Base-by-base conservation (phyloP, 2,113 vertebrate genomes). In the Pyxicephalus adspersus region DNA sequence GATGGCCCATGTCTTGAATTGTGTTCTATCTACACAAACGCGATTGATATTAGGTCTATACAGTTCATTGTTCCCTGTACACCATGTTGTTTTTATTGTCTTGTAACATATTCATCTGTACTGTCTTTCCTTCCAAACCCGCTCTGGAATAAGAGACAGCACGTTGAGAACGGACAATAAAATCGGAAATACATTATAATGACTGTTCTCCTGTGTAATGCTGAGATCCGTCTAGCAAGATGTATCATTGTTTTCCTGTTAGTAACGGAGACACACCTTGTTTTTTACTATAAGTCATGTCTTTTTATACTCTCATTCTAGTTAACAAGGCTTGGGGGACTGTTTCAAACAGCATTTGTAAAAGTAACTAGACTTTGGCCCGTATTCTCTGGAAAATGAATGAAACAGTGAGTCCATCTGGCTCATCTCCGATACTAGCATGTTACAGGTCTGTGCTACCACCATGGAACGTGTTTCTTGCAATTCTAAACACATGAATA, bases 281-380 rank as follows among this genome's bases (percentile, higher is more conserved):
- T 64, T 65, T 77, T 77, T 65, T 65, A 45, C 57, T 65, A 16
- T 65, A 31, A 64, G 60, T 19, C 26, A 19, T 29, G 34, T 63
- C 23, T 63, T 61, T 76, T 38, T 76, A 38, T 51, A 25, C 23
- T 76, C 34, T 50, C 50, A 80, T 63, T 58, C 18, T 26, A 57
- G 8, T 57, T 70, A 70, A 80, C 77, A 80, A 80, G 77, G 17
- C 77, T 50, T 61, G 54, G 26, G 65, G 77, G 45, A 18, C 16
- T 6, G 0, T 29, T 63, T 58, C 20, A 23, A 76, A 45, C 60
- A 60, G 28, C 3, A 11, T 15, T 29, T 51, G 34, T 67, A 57
- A 57, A 58, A 67, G 18, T 25, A 50, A 58, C 26, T 65, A 26
- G 29, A 22, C 20, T n/a, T 34, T 51, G 64, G 22, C 64, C 77